Conservation (phyloP, 2,888 invertebrate species). For the Andrena chrysosceles region DNA sequence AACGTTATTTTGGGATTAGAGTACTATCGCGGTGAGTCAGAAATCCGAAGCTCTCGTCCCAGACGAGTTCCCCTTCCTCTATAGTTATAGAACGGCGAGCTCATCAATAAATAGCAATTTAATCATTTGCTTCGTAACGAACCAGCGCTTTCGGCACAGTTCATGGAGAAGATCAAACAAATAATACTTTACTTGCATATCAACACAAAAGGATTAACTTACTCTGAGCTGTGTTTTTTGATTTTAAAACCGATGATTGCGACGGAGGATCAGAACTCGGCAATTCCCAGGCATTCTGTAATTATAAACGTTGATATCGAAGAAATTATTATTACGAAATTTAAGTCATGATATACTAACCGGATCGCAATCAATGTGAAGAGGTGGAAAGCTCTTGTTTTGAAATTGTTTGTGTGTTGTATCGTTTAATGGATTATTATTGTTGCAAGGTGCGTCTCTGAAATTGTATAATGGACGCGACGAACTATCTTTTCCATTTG, state of each 20-base stretch:
- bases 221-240: slow-evolving; percentile 71
- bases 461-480: slow-evolving; percentile 27
- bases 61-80: slow-evolving; percentile 33
- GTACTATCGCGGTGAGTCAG: slow-evolving; percentile 60
- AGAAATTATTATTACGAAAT: slow-evolving; percentile 19
- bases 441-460: slow-evolving; percentile 30
- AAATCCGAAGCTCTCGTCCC: slow-evolving; percentile 48
- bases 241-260: slow-evolving; percentile 81
- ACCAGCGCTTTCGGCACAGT: no score
- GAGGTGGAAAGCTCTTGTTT: slow-evolving; percentile 81
- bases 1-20: slow-evolving; percentile 61
- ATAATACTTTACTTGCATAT: no score
- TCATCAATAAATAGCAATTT: slow-evolving; percentile 24
- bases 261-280: slow-evolving; percentile 73
- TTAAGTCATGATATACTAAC: slow-evolving; percentile 85
- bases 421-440: slow-evolving; percentile 35
- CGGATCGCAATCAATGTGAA: slow-evolving; percentile 90
- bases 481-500: slow-evolving; percentile 39
- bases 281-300: slow-evolving; percentile 88
- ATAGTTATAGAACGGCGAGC: slow-evolving; percentile 23
- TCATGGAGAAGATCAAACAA: no score
- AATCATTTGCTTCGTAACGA: slow-evolving; percentile 4
- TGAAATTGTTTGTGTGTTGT: slow-evolving; percentile 24
- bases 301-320: slow-evolving; percentile 21
- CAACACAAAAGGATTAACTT: slow-evolving; percentile 48